Conservation (phyloP, 1,140 invertebrate genomes). For the Drosophila elegans region DNA sequence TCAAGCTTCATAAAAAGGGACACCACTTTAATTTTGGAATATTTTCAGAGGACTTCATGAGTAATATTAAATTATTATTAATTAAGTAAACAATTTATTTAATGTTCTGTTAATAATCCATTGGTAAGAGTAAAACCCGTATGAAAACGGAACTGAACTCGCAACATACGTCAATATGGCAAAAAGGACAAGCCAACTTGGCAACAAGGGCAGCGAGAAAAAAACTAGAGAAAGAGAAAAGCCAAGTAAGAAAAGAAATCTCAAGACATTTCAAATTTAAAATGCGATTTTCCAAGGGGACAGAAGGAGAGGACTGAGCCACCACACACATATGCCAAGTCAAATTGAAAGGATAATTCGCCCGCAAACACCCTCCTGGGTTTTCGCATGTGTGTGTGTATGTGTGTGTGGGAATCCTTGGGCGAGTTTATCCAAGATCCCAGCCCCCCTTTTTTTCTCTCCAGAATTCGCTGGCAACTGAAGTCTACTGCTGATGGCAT, state of each 20-base stretch:
- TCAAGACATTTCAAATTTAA: constrained; percentile 83
- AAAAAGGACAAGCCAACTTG: constrained; percentile 71
- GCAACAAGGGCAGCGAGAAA: constrained; percentile 53
- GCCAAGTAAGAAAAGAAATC: constrained; percentile 55
- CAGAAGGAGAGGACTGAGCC: constrained; percentile 3
- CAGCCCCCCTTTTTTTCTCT: constrained; percentile 10
- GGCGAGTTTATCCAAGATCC: constrained; percentile 36
- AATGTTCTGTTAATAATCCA: no score
- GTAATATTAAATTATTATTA: no score
- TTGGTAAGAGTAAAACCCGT: constrained; percentile 16
- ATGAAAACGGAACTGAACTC: constrained; percentile 70
- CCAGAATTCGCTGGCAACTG: constrained; percentile 39
- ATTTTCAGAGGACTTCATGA: no score
- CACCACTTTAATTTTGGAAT: no score
- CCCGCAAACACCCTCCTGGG: constrained; percentile 84
- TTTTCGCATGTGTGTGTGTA: constrained; percentile 22
- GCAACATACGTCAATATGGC: constrained; percentile 74
- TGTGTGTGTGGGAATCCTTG: constrained; percentile 37
- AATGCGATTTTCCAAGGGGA: constrained; percentile 70
- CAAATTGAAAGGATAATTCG: constrained; percentile 85
- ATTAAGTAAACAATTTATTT: no score
- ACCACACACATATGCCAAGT: constrained; percentile 83
- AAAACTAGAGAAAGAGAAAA: constrained; percentile 25
- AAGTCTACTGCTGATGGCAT: constrained; percentile 76
- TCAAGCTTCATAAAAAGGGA: no score